Conservation (phyloP, 1,140 invertebrate genomes). For the Aradophagus sp. region DNA sequence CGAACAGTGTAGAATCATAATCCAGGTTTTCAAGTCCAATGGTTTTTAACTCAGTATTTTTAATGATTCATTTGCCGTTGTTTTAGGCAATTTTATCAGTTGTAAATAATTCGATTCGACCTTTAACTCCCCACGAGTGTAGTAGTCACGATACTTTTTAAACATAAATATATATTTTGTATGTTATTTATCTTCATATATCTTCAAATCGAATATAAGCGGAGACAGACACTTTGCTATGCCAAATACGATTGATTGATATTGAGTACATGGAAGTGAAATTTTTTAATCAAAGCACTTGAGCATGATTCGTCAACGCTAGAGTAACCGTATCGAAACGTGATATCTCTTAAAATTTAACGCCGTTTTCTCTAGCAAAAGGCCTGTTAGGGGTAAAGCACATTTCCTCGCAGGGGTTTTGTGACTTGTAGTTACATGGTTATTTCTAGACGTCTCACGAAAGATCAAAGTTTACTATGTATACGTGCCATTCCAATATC, state of each 20-base stretch:
- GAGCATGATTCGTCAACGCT: too few species aligned
- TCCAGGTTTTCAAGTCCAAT: conserved; percentile 3
- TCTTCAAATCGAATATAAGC: conserved; percentile 8
- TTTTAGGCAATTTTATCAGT: conserved; percentile 41
- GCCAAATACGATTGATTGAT: conserved; percentile 15
- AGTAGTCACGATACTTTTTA: conserved; percentile 40
- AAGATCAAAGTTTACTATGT: conserved; percentile 47
- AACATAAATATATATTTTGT: conserved; percentile 56
- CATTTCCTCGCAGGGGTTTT: too few species aligned
- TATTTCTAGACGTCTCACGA: conserved; percentile 15
- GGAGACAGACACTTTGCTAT: conserved; percentile 26
- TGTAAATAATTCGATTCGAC: conserved; percentile 60
- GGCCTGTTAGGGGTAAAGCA: too few species aligned
- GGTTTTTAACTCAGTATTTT: conserved; percentile 46
- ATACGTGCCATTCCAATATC: conserved; percentile 66
- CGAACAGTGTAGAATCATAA: too few species aligned
- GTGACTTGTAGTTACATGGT: conserved; percentile 17
- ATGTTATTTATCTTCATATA: conserved; percentile 48
- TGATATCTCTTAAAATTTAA: too few species aligned
- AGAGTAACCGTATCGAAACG: too few species aligned
- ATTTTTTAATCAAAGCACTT: too few species aligned
- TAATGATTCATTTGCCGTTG: conserved; percentile 18
- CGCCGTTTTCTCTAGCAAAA: too few species aligned
- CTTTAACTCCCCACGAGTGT: conserved; percentile 26
- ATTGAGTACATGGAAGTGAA: too few species aligned